phyloP scores from a whole-genome alignment of 1,140 invertebrate species.

The Rhyzopertha dominica region DNA sequence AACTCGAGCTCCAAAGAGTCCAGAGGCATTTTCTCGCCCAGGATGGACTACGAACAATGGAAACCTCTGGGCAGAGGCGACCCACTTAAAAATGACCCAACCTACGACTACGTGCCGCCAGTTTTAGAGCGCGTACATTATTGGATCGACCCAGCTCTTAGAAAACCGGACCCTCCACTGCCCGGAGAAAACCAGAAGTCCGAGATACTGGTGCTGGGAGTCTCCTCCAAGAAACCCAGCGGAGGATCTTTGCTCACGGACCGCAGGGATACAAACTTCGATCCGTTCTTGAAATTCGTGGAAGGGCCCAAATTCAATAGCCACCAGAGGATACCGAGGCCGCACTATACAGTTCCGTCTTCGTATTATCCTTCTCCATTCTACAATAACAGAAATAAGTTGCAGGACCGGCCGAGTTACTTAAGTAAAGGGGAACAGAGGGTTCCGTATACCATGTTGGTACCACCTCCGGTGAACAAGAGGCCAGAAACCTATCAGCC shows the following conservation, averaged over 20 bases:
- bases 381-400: slow-evolving; percentile 44
- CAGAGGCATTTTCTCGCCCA: slow-evolving; percentile 54
- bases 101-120: slow-evolving; percentile 74
- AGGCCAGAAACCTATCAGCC: slow-evolving; percentile 32
- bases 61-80: slow-evolving; percentile 69
- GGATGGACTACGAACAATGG: slow-evolving; percentile 73
- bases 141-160: slow-evolving; percentile 57
- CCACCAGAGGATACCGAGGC: slow-evolving; percentile 32
- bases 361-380: slow-evolving; percentile 36
- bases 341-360: slow-evolving; percentile 26
- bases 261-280: slow-evolving; percentile 41
- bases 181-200: slow-evolving; percentile 49
- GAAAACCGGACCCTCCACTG: slow-evolving; percentile 42
- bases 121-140: slow-evolving; percentile 69
- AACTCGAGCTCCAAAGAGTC: slow-evolving; percentile 32
- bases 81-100: slow-evolving; percentile 73
- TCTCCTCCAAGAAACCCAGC: slow-evolving; percentile 60
- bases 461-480: slow-evolving; percentile 56
- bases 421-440: slow-evolving; percentile 46
- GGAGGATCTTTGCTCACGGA: slow-evolving; percentile 41
- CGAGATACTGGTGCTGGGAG: slow-evolving; percentile 63
- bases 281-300: slow-evolving; percentile 51
- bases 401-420: slow-evolving; percentile 46
- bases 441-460: slow-evolving; percentile 57
- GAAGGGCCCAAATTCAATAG: slow-evolving; percentile 47